Conservation (phyloP, 2,797 vertebrate species). For the Mycteria americana region DNA sequence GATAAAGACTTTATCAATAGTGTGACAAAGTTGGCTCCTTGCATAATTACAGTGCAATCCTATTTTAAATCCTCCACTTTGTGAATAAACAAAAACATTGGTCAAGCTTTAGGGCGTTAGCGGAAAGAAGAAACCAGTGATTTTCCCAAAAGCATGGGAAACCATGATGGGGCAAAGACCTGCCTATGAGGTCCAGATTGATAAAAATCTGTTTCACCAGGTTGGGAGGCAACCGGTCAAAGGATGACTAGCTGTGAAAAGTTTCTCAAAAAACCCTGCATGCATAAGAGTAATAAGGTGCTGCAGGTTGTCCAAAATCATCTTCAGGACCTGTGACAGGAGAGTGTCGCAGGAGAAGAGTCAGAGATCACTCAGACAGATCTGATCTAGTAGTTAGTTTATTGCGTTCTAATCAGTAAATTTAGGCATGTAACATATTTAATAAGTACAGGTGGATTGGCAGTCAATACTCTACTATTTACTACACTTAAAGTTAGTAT, state of each 20-base stretch:
- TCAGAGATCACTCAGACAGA: neutral
- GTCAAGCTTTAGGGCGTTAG: neutral
- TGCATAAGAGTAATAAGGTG: neutral
- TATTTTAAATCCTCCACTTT: neutral
- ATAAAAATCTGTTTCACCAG: neutral
- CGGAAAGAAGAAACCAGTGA: neutral
- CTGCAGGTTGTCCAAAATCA: neutral
- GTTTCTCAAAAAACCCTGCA: neutral
- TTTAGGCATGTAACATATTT: neutral
- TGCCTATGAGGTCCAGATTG: neutral
- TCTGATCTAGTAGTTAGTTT: neutral
- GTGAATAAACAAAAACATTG: neutral
- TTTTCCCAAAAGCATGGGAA: neutral
- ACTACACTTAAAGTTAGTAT: neutral
- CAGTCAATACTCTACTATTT: too few species aligned
- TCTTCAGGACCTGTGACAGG: neutral
- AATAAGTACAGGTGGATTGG: neutral
- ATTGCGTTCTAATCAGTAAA: neutral
- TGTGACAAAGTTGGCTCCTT: neutral
- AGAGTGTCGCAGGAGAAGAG: neutral
- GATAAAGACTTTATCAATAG: neutral
- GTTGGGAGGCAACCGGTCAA: neutral
- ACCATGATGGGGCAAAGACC: neutral
- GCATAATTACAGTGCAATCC: neutral
- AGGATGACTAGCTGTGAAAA: neutral